phyloP scores from a whole-genome alignment of 2,797 vertebrate genomes.

The Malacoctenus gilli region DNA sequence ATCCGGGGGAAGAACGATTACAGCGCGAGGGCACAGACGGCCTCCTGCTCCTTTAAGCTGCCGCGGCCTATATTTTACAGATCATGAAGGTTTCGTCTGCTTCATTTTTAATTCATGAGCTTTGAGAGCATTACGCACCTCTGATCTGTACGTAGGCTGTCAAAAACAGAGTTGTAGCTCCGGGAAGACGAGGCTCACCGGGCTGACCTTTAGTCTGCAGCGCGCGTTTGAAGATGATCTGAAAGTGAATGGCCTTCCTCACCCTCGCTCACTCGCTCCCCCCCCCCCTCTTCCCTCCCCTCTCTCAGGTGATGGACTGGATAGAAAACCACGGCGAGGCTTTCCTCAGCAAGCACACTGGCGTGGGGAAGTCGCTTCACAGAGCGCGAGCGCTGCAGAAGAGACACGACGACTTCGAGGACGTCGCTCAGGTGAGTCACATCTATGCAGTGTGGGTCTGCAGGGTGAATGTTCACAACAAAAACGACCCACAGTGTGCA shows the following conservation, averaged over 20 bases:
- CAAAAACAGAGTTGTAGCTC: too few species aligned
- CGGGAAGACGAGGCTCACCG: neutral
- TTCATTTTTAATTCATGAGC: slow-evolving; percentile 45
- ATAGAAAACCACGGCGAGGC: slow-evolving; percentile 98
- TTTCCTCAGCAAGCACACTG: slow-evolving; percentile 96
- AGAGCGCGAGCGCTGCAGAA: slow-evolving; percentile 95
- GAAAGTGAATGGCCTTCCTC: neutral
- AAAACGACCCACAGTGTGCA: too few species aligned
- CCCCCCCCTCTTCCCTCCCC: neutral
- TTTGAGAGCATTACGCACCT: slow-evolving; percentile 23
- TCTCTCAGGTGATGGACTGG: slow-evolving; percentile 92
- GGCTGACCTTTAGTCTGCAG: slow-evolving; percentile 3
- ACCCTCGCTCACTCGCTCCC: too few species aligned
- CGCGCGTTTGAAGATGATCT: neutral
- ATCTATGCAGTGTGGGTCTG: too few species aligned
- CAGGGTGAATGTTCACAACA: too few species aligned
- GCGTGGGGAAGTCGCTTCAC: slow-evolving; percentile 95
- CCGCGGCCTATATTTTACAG: slow-evolving; percentile 44
- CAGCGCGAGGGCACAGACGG: too few species aligned
- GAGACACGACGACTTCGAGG: slow-evolving; percentile 96
- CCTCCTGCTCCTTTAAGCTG: too few species aligned
- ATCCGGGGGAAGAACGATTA: too few species aligned
- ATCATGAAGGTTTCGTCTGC: slow-evolving; percentile 47
- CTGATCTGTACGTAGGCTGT: slow-evolving; percentile 1
- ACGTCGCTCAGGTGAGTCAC: slow-evolving; percentile 92